Evolutionary conservation across 53 echinoderm and acorn worm genomes (phyloP).

Genomic region (Glandiceps talaboti): DNA sequence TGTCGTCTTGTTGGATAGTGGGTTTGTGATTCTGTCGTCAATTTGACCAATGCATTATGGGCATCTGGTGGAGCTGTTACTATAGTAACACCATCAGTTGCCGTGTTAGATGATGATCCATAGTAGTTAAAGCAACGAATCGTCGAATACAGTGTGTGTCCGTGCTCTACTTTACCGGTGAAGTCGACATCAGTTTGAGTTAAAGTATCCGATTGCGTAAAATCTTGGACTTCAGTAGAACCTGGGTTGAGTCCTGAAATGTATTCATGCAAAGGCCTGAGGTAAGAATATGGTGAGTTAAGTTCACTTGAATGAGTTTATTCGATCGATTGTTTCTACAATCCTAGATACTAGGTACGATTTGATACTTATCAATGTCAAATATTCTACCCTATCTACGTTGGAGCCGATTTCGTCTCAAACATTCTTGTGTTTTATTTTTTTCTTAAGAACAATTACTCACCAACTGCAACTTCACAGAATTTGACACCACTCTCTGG

Average conservation of each 20-base stretch:
- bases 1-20: slow-evolving; percentile 5
- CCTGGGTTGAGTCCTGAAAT: not conserved
- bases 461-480: slow-evolving; percentile 39
- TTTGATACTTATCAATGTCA: too few species aligned
- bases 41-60: slow-evolving; percentile 10
- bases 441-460: not conserved
- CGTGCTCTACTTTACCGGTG: not conserved
- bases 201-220: not conserved
- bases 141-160: slow-evolving; percentile 9
- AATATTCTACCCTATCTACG: too few species aligned
- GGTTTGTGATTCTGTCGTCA: slow-evolving; percentile 12
- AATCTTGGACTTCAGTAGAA: not conserved
- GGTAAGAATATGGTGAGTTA: too few species aligned
- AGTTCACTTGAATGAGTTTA: too few species aligned
- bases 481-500: slow-evolving; percentile 24
- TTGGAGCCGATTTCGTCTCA: too few species aligned
- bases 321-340: too few species aligned
- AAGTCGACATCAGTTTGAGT: not conserved
- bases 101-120: slow-evolving; percentile 7
- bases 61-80: slow-evolving; percentile 13
- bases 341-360: too few species aligned
- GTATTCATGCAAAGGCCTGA: too few species aligned
- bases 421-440: too few species aligned
- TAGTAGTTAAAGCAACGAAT: slow-evolving; percentile 16
- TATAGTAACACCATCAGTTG: slow-evolving; percentile 31